A percentile compares a stretch with the other conserved stretches of the same genome.
Evolutionary conservation across 1,140 invertebrate species (phyloP).

Genomic region (Ceratosolen solmsi): DNA sequence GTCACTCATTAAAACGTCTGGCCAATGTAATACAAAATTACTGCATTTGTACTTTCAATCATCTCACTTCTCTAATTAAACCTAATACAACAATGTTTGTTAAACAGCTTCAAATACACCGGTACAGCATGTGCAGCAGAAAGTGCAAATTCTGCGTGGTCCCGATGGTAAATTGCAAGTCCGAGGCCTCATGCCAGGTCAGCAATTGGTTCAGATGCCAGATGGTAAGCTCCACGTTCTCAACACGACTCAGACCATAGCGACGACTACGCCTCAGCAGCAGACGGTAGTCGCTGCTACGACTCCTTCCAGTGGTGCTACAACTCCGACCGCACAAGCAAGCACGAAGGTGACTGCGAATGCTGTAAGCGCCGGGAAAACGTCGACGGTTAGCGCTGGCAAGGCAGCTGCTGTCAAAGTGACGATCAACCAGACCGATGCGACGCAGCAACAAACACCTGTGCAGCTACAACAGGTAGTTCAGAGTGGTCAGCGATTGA

Average conservation of each 20-base stretch:
- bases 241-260: slow-evolving; percentile 74
- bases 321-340: slow-evolving; percentile 46
- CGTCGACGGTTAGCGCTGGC: slow-evolving; percentile 51
- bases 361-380: slow-evolving; percentile 52
- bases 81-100: neutral
- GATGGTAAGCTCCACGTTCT: slow-evolving; percentile 94
- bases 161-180: slow-evolving; percentile 94
- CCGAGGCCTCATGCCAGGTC: slow-evolving; percentile 91
- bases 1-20: slow-evolving; percentile 69
- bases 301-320: slow-evolving; percentile 53
- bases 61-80: neutral
- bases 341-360: slow-evolving; percentile 56
- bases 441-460: slow-evolving; percentile 50
- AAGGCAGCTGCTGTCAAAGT: slow-evolving; percentile 62
- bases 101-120: slow-evolving; percentile 35
- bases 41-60: neutral
- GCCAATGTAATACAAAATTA: slow-evolving; percentile 53
- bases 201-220: slow-evolving; percentile 92
- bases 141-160: slow-evolving; percentile 91
- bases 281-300: slow-evolving; percentile 49
- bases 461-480: slow-evolving; percentile 63
- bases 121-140: slow-evolving; percentile 75
- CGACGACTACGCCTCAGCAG: slow-evolving; percentile 56
- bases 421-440: slow-evolving; percentile 49
- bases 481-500: slow-evolving; percentile 58